Conservation (phyloP, 2,113 vertebrate genomes). For the Brachypteracias leptosomus region DNA sequence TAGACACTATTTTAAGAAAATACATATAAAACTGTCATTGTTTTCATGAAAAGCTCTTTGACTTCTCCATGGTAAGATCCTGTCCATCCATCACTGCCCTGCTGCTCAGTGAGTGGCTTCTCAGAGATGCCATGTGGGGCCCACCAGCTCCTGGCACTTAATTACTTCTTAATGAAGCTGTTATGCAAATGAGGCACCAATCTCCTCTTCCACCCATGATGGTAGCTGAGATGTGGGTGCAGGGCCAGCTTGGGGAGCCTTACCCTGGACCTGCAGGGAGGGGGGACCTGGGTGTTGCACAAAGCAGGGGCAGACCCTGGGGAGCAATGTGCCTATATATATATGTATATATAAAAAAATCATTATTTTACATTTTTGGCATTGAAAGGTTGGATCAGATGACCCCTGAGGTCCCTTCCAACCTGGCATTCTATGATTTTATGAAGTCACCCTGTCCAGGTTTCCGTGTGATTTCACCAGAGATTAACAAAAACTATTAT, state of each 20-base stretch:
- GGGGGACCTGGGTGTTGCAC: background rate
- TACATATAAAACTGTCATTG: accelerated
- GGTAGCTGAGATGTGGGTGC: accelerated
- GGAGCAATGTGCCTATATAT: accelerated
- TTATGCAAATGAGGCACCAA: background rate
- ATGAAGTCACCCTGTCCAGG: background rate
- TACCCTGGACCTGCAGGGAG: background rate
- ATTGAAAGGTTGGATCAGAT: too few species aligned
- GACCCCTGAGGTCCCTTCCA: too few species aligned
- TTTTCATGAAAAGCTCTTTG: background rate
- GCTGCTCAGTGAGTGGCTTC: background rate
- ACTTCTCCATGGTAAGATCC: background rate
- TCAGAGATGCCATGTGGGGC: background rate
- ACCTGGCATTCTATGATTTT: too few species aligned
- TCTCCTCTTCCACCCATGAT: background rate
- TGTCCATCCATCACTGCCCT: background rate
- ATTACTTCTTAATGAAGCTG: background rate
- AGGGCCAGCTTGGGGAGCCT: background rate
- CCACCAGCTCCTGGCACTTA: background rate
- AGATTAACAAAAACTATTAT: background rate
- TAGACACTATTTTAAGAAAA: background rate
- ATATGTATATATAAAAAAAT: too few species aligned
- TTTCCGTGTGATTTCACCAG: background rate
- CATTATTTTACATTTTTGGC: too few species aligned
- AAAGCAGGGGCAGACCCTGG: background rate